Evolutionary conservation across 2,797 vertebrate species (phyloP), one percentile per base, ranked within the genome.

Genomic region (Cirrhinus mrigala): DNA sequence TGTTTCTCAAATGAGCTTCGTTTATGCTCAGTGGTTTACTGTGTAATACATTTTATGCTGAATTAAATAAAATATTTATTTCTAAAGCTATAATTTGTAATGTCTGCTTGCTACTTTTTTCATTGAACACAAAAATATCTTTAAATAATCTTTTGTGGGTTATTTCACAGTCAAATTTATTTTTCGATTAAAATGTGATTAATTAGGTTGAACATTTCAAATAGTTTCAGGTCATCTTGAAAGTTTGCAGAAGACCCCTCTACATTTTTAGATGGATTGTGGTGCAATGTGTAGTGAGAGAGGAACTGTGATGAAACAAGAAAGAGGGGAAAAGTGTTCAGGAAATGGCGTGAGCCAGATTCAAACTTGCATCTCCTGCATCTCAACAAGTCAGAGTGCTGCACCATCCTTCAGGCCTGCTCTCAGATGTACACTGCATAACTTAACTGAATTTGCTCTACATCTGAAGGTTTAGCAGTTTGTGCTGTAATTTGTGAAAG

Each of bases 391-490:
- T 70, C 11, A 24, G 5, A 46, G 9, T 64, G 22, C 77, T 62
- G 15, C n/a, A 64, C 52, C 6, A 64, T 16, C 76, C 8, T 29
- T 48, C 58, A 79, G 77, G 24, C 24, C 40, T 62, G 20, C 22
- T 62, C 56, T 78, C 76, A 12, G 56, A 62, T 78, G 56, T 27
- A 62, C 40, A 79, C 44, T 22, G 52, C 24, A 60, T 71, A 73
- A 56, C 60, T 85, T 85, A 50, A 50, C 58, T 16, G n/a, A 81
- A 86, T 85, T 71, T 87, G 9, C 20, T 48, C n/a, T 79, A 69
- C 70, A 29, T 82, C 58, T 62, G 9, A 78, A 76, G 54, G 40
- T n/a, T 85, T 48, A 14, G 69, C 58, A 37, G 66, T 79, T 86
- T 85, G 58, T 3, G 64, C 22, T 33, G 74, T 46, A n/a, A 85